Base-by-base conservation (phyloP, 2,113 vertebrate species). In the Nesoenas mayeri region DNA sequence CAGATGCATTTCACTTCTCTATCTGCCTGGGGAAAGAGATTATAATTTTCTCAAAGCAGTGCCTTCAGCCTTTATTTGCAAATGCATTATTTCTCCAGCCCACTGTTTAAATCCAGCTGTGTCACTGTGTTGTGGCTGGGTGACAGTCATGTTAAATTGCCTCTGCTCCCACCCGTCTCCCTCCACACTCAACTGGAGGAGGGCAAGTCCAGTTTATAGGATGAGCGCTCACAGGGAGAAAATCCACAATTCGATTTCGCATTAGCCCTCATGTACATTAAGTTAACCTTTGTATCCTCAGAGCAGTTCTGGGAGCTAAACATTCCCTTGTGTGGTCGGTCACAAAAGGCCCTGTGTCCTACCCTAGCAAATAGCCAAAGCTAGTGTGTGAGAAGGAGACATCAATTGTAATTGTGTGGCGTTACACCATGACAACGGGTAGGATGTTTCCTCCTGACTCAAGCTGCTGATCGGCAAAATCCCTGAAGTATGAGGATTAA, bases 401-500 rank as follows among this genome's bases (percentile, higher is more conserved):
- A 95, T 95, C 77, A 93, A 88, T 93, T 95, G 77, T 67, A 87
- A 89, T 94, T 47, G 58, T 48, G 78, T 31, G 36, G 57, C 80
- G 50, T 96, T 91, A 61, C 51, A 77, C 57, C 36, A 48, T 62
- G 80, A 92, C 85, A 92, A 81, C 70, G 83, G 84, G 53, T 90
- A 89, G 78, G 83, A 91, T 92, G 88, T 89, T 93, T 95, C 70
- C 77, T 96, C 78, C 91, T 93, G 83, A 81, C 90, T 77, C 72
- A 90, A 89, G 80, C 72, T 92, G 72, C 85, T 72, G 80, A 94
- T 95, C 0, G 34, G 86, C 88, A 94, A 94, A 96, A 92, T 83
- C 96, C 73, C 50, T 94, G 93, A 94, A 95, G 96, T 88, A 94
- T 95, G 85, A 94, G 93, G 96, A 92, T 94, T 95, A 93, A 84